Evolutionary conservation across 2,113 vertebrate genomes (phyloP), one percentile per base, ranked within the genome.

Genomic region (Uropsilus gracilis): DNA sequence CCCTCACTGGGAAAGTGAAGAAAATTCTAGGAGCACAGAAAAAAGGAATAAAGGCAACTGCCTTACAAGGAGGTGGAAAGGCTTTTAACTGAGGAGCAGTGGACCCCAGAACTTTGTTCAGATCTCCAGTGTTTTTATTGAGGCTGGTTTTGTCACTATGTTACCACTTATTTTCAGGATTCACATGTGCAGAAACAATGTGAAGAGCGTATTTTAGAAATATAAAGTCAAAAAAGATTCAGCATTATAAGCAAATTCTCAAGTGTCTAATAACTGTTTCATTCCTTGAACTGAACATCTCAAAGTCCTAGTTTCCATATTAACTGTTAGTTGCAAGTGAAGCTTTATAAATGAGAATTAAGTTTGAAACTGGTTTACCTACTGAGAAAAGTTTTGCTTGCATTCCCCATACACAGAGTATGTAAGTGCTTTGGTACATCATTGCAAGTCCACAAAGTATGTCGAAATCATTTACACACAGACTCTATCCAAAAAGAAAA

Each of bases 341-440:
- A 39, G 94, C 97, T 98, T 96, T 97, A 69, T 8, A 76, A 95
- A 95, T 90, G 34, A 89, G 87, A 96, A 2, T 42, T 80, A 71
- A 39, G 28, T 48, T 77, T 76, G 61, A 88, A 95, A 30, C 30
- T 13, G 78, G 84, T 95, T 96, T 90, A 94, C 73, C 91, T 95
- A 96, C 87, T 96, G 77, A 97, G 94, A 95, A 98, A 96, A 97
- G 97, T 80, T 97, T 96, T 83, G 96, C 84, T 95, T 46, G 89
- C 4, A 24, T 6, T 20, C 13, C 24, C 24, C 1, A 37, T 26
- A 76, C 39, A 66, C 90, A 94, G 68, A 91, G 28, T 5, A 89
- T 26, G 86, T 73, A 92, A 89, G 53, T 95, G 30, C 91, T 92
- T 96, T 50, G 66, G 92, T 76, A 96, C 89, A 91, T 95, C 95